phyloP scores from a whole-genome alignment of 2,888 invertebrate species.

The Loripinus fragilis region DNA sequence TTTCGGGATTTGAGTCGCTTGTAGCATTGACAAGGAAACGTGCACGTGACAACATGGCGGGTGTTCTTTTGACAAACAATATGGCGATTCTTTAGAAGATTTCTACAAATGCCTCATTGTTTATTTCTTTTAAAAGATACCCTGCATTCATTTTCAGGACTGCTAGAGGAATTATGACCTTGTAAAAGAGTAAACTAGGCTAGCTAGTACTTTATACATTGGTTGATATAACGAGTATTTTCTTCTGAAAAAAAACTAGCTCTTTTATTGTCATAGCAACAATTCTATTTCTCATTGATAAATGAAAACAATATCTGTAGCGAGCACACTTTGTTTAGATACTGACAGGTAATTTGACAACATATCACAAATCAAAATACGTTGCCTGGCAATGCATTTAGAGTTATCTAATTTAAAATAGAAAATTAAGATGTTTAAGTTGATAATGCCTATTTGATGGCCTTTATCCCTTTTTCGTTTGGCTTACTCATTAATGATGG shows the following conservation, averaged over 20 bases:
- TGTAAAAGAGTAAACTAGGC: too few species aligned
- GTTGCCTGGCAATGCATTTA: constrained; percentile 17
- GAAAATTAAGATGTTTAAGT: constrained; percentile 23
- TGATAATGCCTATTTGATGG: constrained; percentile 42
- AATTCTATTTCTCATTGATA: neutral
- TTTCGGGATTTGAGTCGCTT: constrained; percentile 29
- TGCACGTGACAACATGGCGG: constrained; percentile 15
- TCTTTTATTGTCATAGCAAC: too few species aligned
- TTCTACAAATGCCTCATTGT: neutral
- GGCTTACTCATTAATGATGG: constrained; percentile 31
- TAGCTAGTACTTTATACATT: neutral
- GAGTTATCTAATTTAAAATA: constrained; percentile 22
- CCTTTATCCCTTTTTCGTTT: constrained; percentile 27
- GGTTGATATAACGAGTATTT: too few species aligned
- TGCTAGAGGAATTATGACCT: too few species aligned
- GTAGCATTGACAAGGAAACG: constrained; percentile 14
- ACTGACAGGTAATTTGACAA: constrained; percentile 18
- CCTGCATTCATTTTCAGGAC: too few species aligned
- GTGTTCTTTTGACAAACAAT: neutral
- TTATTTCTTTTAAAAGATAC: too few species aligned
- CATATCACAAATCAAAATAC: constrained; percentile 5
- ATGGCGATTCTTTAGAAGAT: neutral
- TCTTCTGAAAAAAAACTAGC: too few species aligned
- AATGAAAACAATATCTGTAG: neutral
- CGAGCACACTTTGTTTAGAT: constrained; percentile 4